These are phyloP conservation scores for Pomacea maculata DNA, from an alignment of 1,140 invertebrate genomes.

Conservation along the genomic window DNA sequence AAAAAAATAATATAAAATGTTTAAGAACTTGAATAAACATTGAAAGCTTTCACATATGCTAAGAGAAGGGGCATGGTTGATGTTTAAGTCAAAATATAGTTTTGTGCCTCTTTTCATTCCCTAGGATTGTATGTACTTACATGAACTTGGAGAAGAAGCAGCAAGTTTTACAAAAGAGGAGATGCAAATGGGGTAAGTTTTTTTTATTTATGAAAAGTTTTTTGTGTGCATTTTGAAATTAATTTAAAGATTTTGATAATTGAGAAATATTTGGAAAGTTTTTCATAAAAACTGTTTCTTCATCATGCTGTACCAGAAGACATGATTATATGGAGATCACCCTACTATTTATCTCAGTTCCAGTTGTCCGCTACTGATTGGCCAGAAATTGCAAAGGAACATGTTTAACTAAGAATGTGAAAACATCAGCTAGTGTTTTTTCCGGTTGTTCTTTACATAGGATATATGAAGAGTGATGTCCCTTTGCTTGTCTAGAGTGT, in stretches of 20 bases:
- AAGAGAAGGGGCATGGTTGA: not conserved
- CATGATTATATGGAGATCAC: too few species aligned
- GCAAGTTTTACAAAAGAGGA: constrained; percentile 99
- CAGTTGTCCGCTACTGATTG: too few species aligned
- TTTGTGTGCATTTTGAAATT: too few species aligned
- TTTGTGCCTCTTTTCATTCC: constrained; percentile 35
- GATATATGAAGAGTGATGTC: not conserved
- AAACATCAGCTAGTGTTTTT: not conserved
- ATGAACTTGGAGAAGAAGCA: constrained; percentile 95
- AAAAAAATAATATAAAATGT: too few species aligned
- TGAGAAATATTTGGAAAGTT: too few species aligned
- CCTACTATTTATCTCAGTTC: too few species aligned
- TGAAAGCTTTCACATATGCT: not conserved
- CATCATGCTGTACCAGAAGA: too few species aligned
- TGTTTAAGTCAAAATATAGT: not conserved
- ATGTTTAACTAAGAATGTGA: not conserved
- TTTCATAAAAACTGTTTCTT: too few species aligned
- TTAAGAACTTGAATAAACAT: too few species aligned
- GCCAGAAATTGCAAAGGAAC: too few species aligned
- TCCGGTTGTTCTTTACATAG: not conserved
- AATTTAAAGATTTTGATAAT: too few species aligned
- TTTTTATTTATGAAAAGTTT: not conserved
- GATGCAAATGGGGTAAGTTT: constrained; percentile 89
- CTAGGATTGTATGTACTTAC: constrained; percentile 98
- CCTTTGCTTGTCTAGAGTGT: too few species aligned